Conservation (phyloP, 2,888 invertebrate genomes). For the Pammene fasciana region DNA sequence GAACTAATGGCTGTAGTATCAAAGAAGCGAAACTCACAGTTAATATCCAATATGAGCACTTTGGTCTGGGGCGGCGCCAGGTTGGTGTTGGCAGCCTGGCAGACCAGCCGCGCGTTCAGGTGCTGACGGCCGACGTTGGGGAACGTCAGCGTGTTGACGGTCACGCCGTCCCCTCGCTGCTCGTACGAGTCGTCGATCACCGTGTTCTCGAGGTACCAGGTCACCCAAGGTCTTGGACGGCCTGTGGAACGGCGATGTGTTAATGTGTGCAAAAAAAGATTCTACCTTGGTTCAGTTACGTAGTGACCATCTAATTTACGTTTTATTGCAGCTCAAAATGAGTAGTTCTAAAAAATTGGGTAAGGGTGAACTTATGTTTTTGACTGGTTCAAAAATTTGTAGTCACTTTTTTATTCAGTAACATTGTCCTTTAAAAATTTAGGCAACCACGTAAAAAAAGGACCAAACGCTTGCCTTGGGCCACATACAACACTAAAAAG, state of each 20-base stretch:
- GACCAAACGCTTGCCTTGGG: no score
- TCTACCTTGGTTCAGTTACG: no score
- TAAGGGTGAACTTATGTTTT: no score
- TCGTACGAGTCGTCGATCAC: slow-evolving; percentile 93
- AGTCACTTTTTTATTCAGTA: no score
- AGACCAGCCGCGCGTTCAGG: slow-evolving; percentile 91
- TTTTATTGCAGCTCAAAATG: no score
- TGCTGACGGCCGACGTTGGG: slow-evolving; percentile 92
- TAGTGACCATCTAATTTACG: no score
- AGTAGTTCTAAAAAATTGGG: no score
- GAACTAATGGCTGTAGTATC: no score
- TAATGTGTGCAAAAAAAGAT: not conserved
- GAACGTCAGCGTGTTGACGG: slow-evolving; percentile 91
- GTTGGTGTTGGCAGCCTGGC: slow-evolving; percentile 94
- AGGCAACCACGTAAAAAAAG: no score
- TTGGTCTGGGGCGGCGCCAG: slow-evolving; percentile 90
- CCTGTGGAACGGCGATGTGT: slow-evolving; percentile 74
- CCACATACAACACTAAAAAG: not conserved
- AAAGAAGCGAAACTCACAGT: slow-evolving; percentile 87
- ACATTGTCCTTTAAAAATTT: no score
- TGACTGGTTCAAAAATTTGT: no score
- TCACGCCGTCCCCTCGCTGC: slow-evolving; percentile 86
- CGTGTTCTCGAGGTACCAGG: slow-evolving; percentile 93
- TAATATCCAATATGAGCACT: slow-evolving; percentile 91
- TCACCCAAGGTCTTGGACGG: slow-evolving; percentile 89